phyloP scores from a whole-genome alignment of 2,888 invertebrate species.

The Callyntrura sp. region DNA sequence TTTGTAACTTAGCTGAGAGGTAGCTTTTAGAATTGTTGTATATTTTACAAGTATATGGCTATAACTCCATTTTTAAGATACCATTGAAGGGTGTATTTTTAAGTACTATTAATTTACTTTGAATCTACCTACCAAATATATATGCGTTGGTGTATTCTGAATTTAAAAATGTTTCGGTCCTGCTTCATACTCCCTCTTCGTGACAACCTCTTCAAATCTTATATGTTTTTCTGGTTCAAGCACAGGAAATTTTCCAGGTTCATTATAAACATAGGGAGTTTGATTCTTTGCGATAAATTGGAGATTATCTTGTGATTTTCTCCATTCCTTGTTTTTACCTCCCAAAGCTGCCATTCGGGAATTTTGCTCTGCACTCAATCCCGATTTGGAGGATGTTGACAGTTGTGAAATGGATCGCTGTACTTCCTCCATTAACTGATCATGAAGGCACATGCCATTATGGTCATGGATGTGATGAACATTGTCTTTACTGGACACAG shows the following conservation, averaged over 20 bases:
- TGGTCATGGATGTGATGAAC: slow-evolving; percentile 62
- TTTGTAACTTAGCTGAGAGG: too few relatives aligned
- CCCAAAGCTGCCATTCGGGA: slow-evolving; percentile 45
- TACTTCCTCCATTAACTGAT: slow-evolving; percentile 7
- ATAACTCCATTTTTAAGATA: too few relatives aligned
- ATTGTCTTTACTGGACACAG: not conserved
- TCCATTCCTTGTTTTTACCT: slow-evolving; percentile 56
- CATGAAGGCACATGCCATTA: slow-evolving; percentile 62
- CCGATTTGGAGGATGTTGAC: slow-evolving; percentile 11
- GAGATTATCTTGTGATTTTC: slow-evolving; percentile 72
- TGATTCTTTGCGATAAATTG: slow-evolving; percentile 77
- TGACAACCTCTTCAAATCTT: slow-evolving; percentile 77
- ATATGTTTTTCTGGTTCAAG: slow-evolving; percentile 59
- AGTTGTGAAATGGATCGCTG: not conserved
- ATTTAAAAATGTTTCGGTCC: slow-evolving; percentile 61
- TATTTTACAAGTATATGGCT: too few relatives aligned
- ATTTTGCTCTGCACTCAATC: slow-evolving; percentile 44
- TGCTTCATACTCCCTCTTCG: slow-evolving; percentile 76
- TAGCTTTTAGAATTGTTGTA: too few relatives aligned
- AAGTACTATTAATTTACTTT: too few relatives aligned
- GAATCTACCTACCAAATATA: too few relatives aligned
- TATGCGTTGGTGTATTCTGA: too few relatives aligned
- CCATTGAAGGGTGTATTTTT: too few relatives aligned
- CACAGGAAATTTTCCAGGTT: slow-evolving; percentile 77
- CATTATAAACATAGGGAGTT: slow-evolving; percentile 73